phyloP scores from a whole-genome alignment of 2,888 invertebrate species.

The Tachina fera region DNA sequence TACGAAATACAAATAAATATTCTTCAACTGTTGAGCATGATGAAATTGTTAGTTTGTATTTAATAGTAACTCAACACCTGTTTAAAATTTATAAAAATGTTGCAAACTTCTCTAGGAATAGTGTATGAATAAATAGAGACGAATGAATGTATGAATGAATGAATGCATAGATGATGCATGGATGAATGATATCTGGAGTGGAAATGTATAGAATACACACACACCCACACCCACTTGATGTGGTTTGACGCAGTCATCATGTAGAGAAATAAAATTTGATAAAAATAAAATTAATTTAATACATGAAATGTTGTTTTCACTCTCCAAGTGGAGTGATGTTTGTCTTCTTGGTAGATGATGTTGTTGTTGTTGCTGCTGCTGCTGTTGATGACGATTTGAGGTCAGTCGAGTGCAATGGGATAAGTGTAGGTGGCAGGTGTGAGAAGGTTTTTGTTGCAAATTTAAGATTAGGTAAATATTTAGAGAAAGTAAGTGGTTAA shows the following conservation, averaged over 20 bases:
- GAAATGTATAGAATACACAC: slow-evolving; percentile 25
- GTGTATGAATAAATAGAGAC: background rate
- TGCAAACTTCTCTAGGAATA: slow-evolving; percentile 3
- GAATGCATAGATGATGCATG: background rate
- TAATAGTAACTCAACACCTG: slow-evolving; percentile 60
- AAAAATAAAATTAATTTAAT: slow-evolving; percentile 48
- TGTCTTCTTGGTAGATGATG: slow-evolving; percentile 31
- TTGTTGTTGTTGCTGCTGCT: background rate
- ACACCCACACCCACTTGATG: slow-evolving; percentile 55
- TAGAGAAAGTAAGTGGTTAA: too few species aligned
- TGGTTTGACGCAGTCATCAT: slow-evolving; percentile 70
- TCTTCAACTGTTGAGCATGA: background rate
- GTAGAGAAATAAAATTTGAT: slow-evolving; percentile 46
- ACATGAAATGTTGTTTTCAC: slow-evolving; percentile 5
- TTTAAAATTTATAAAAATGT: slow-evolving; percentile 50
- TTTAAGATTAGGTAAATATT: background rate
- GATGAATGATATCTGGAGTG: slow-evolving; percentile 30
- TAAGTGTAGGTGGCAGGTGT: background rate
- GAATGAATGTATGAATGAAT: background rate
- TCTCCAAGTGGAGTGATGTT: slow-evolving; percentile 14
- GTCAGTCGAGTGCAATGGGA: background rate
- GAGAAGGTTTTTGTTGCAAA: background rate
- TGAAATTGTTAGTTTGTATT: slow-evolving; percentile 27
- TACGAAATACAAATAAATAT: background rate
- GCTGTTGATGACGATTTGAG: slow-evolving; percentile 18